These are phyloP conservation scores for Cacatua alba DNA, from an alignment of 2,113 vertebrate genomes.

Conservation along the genomic window DNA sequence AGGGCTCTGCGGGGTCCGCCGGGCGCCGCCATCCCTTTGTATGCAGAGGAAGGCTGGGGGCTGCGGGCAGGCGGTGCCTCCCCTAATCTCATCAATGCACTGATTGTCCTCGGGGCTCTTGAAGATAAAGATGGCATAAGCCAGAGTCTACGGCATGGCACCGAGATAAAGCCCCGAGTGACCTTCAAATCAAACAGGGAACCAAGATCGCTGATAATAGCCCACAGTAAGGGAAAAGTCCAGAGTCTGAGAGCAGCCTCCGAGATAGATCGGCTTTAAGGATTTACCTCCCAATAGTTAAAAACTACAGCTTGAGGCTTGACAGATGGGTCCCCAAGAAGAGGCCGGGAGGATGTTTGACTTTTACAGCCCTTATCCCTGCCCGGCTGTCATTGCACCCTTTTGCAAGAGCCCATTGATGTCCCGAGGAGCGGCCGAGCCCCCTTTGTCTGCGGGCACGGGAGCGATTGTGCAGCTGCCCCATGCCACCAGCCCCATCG, in stretches of 20 bases:
- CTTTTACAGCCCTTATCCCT: slow-evolving; percentile 36
- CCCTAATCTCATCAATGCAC: slow-evolving; percentile 77
- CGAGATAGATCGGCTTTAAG: neutral
- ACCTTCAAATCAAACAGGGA: slow-evolving; percentile 77
- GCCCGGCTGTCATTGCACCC: neutral
- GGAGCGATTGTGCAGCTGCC: neutral
- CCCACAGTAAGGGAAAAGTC: slow-evolving; percentile 52
- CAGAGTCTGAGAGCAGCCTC: slow-evolving; percentile 38
- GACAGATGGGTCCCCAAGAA: slow-evolving; percentile 13
- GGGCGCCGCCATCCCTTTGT: slow-evolving; percentile 60
- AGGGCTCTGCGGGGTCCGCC: neutral
- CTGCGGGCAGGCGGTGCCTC: neutral
- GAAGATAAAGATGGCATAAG: slow-evolving; percentile 70
- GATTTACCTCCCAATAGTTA: slow-evolving; percentile 51
- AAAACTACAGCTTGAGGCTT: neutral
- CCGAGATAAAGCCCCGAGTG: slow-evolving; percentile 65
- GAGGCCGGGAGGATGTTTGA: neutral
- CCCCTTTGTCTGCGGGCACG: neutral
- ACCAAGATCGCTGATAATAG: slow-evolving; percentile 66
- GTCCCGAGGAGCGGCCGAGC: neutral
- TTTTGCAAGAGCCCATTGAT: neutral
- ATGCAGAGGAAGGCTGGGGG: slow-evolving; percentile 50
- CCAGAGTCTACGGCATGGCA: slow-evolving; percentile 54
- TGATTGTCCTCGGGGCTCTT: slow-evolving; percentile 69
- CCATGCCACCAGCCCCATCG: neutral